A percentile compares a stretch with the other conserved stretches of the same genome.
phyloP scores from a whole-genome alignment of 2,888 invertebrate genomes.

The Nezara viridula region DNA sequence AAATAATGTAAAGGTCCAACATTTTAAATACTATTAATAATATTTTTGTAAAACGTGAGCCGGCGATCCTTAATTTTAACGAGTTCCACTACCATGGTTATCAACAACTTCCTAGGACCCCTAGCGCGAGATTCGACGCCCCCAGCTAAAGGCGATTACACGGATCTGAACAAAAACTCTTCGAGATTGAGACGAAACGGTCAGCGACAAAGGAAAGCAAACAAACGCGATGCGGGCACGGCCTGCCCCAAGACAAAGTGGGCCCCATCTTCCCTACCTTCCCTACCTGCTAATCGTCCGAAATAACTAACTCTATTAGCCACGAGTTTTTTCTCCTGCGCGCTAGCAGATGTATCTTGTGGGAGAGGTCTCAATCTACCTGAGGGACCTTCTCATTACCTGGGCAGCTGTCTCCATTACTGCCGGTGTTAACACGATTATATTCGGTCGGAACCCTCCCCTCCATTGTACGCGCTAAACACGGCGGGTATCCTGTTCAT shows the following conservation, averaged over 20 bases:
- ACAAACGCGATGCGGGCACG: not conserved
- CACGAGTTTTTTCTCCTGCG: not conserved
- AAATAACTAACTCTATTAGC: slow-evolving; percentile 54
- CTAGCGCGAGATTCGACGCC: not conserved
- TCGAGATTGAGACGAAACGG: slow-evolving; percentile 15
- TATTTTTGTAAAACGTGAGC: not conserved
- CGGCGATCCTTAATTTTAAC: not conserved
- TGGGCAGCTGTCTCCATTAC: slow-evolving; percentile 29
- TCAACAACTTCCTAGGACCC: not conserved
- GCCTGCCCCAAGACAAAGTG: slow-evolving; percentile 29
- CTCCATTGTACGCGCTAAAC: slow-evolving; percentile 31
- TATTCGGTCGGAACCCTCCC: not conserved
- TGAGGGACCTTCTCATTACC: not conserved
- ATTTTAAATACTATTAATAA: no score
- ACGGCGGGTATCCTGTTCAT: slow-evolving; percentile 24
- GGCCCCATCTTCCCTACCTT: not conserved
- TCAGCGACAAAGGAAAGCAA: slow-evolving; percentile 42
- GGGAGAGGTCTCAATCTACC: slow-evolving; percentile 49
- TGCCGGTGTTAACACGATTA: slow-evolving; percentile 40
- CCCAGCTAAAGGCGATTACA: not conserved
- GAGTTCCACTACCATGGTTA: not conserved
- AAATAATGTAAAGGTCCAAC: no score
- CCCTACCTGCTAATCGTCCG: slow-evolving; percentile 41
- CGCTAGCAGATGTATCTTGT: slow-evolving; percentile 1
- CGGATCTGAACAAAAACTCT: not conserved